These are phyloP conservation scores for Delphinus delphis DNA, from an alignment of 2,113 vertebrate genomes.

Conservation along the genomic window DNA sequence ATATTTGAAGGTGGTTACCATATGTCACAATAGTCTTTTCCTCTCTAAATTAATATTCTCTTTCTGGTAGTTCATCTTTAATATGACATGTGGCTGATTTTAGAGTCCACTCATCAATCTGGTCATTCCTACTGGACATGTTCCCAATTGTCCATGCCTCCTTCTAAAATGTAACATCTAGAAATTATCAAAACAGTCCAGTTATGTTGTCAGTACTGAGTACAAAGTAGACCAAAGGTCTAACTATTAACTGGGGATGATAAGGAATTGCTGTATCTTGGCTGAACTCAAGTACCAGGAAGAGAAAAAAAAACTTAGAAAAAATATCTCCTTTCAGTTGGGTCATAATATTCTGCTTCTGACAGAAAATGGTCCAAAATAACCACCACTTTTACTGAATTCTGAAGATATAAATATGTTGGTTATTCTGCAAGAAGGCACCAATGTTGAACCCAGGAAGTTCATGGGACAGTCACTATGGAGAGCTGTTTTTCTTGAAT, in stretches of 20 bases:
- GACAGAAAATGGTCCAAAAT: slow-evolving; percentile 77
- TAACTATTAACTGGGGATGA: slow-evolving; percentile 63
- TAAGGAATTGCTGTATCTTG: slow-evolving; percentile 78
- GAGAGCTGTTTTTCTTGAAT: slow-evolving; percentile 28
- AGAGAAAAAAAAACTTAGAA: slow-evolving; percentile 44
- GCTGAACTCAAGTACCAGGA: slow-evolving; percentile 74
- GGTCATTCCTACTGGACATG: slow-evolving; percentile 1
- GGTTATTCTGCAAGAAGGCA: slow-evolving; percentile 55
- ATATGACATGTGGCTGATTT: background rate
- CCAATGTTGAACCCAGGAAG: slow-evolving; percentile 25
- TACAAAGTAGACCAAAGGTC: slow-evolving; percentile 51
- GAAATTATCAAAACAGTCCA: slow-evolving; percentile 54
- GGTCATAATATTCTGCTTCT: slow-evolving; percentile 69
- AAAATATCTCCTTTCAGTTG: slow-evolving; percentile 70
- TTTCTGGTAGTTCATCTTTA: slow-evolving; percentile 31
- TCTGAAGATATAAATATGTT: slow-evolving; percentile 67
- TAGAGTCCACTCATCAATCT: slow-evolving; percentile 16
- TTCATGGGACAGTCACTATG: slow-evolving; percentile 38
- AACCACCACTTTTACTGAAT: slow-evolving; percentile 67
- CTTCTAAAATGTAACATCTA: slow-evolving; percentile 50
- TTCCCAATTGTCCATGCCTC: background rate
- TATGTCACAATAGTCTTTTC: background rate
- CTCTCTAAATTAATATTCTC: background rate
- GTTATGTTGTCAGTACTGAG: slow-evolving; percentile 27
- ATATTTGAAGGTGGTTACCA: background rate